Evolutionary conservation across 2,888 invertebrate genomes (phyloP).

Genomic region (Tineola bisselliella): DNA sequence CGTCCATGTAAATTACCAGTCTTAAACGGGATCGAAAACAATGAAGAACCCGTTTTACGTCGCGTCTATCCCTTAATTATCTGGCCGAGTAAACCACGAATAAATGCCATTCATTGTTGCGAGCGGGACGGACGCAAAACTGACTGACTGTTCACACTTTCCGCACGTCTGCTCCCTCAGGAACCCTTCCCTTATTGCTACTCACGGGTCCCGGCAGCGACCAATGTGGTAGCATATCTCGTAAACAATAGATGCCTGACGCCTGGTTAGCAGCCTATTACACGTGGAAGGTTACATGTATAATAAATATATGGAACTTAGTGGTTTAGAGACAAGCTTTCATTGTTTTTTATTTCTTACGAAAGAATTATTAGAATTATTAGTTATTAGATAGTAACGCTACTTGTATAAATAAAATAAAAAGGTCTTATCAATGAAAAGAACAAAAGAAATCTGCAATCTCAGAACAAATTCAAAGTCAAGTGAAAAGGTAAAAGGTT

Average conservation of each 20-base stretch:
- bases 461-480: neutral
- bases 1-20: slow-evolving; percentile 25
- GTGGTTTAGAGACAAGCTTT: too few relatives aligned
- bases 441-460: too few relatives aligned
- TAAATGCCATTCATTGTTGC: slow-evolving; percentile 19
- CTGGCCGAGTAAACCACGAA: slow-evolving; percentile 26
- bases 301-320: too few relatives aligned
- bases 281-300: neutral
- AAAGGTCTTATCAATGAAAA: too few relatives aligned
- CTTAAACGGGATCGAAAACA: slow-evolving; percentile 29
- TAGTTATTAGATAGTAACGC: too few relatives aligned
- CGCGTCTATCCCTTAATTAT: slow-evolving; percentile 28
- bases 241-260: neutral
- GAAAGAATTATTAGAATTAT: too few relatives aligned
- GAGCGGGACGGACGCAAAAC: slow-evolving; percentile 2
- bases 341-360: too few relatives aligned
- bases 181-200: slow-evolving; percentile 3
- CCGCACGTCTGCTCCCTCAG: slow-evolving; percentile 8
- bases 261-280: neutral
- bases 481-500: slow-evolving; percentile 35
- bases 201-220: neutral
- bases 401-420: too few relatives aligned
- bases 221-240: neutral
- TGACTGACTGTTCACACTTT: slow-evolving; percentile 5
- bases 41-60: slow-evolving; percentile 23